phyloP scores from a whole-genome alignment of 2,888 invertebrate species.

The Euplexia lucipara region DNA sequence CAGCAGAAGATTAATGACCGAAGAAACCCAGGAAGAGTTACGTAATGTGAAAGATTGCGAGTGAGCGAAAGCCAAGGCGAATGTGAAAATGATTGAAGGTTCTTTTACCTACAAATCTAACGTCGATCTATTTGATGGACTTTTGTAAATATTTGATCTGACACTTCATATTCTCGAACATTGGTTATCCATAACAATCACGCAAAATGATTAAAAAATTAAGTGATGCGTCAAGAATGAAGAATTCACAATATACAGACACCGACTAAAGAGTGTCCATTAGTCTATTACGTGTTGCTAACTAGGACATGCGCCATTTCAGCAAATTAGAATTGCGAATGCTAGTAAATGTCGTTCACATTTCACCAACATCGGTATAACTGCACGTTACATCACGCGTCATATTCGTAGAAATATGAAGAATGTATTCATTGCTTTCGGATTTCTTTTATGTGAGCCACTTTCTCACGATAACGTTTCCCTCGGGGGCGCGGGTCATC shows the following conservation, averaged over 20 bases:
- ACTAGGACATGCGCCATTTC: conserved; percentile 70
- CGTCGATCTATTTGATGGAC: conserved; percentile 9
- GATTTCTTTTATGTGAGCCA: conserved; percentile 56
- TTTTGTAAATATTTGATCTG: conserved; percentile 13
- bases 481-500: conserved; percentile 70
- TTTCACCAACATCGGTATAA: conserved; percentile 40
- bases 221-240: conserved; percentile 55
- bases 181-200: conserved; percentile 43
- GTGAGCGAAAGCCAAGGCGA: conserved; percentile 53
- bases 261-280: conserved; percentile 57
- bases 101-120: conserved; percentile 30
- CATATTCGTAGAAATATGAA: conserved; percentile 38
- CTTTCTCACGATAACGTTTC: conserved; percentile 73
- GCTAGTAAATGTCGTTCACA: conserved; percentile 44
- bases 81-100: conserved; percentile 55
- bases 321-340: conserved; percentile 63
- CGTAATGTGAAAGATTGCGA: conserved; percentile 56
- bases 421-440: conserved; percentile 32
- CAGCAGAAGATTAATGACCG: conserved; percentile 54
- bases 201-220: conserved; percentile 53
- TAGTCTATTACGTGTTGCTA: conserved; percentile 59
- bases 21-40: conserved; percentile 59
- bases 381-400: conserved; percentile 15
- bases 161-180: conserved; percentile 2
- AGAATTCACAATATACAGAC: conserved; percentile 47